A percentile compares a stretch with the other conserved stretches of the same genome.
Evolutionary conservation across 2,113 vertebrate species (phyloP).

Genomic region (Pleuronectes platessa): DNA sequence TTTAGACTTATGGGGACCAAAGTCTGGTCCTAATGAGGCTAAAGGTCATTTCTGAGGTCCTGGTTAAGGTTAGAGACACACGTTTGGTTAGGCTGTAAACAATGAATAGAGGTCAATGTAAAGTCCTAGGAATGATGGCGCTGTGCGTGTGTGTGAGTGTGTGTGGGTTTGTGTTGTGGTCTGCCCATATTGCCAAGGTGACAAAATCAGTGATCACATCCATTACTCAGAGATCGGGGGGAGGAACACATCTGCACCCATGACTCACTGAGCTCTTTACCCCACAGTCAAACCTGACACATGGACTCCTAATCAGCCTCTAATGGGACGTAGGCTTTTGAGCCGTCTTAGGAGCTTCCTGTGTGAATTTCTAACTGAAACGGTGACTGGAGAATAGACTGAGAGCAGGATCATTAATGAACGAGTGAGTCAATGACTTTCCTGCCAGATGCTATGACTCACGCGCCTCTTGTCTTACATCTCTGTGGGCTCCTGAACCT

Average conservation of each 20-base stretch:
- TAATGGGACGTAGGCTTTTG: background rate
- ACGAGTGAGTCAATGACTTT: slow-evolving; percentile 11
- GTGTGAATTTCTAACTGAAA: slow-evolving; percentile 15
- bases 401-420: slow-evolving; percentile 24
- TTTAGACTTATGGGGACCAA: too few species aligned
- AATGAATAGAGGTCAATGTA: too few species aligned
- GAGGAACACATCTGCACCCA: slow-evolving; percentile 3
- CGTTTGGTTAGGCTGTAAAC: too few species aligned
- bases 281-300: slow-evolving; percentile 9
- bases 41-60: too few species aligned
- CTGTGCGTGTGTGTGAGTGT: background rate
- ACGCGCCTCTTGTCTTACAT: background rate
- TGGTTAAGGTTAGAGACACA: too few species aligned
- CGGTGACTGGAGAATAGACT: background rate
- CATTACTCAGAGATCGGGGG: slow-evolving; percentile 14
- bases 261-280: slow-evolving; percentile 17
- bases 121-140: background rate
- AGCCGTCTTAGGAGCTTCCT: background rate
- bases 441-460: slow-evolving; percentile 23
- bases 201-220: slow-evolving; percentile 12
- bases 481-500: slow-evolving; percentile 3
- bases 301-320: slow-evolving; percentile 8
- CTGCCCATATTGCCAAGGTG: background rate
- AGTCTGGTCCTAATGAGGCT: too few species aligned
- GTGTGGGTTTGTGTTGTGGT: background rate